phyloP scores from a whole-genome alignment of 2,888 invertebrate genomes.

The Adelognathus sp. region DNA sequence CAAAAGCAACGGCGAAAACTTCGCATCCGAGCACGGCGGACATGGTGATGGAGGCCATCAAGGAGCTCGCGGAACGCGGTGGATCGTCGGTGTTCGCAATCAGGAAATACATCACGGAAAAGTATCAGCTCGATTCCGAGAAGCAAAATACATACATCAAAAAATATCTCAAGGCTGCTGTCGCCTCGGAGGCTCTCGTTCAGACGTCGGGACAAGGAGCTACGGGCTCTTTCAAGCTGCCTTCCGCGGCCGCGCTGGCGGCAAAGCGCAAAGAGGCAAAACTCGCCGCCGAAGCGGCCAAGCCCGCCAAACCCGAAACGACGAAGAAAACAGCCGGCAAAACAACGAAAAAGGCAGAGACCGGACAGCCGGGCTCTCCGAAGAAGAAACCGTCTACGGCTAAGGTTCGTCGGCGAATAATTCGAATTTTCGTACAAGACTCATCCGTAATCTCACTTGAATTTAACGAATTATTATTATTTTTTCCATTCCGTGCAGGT shows the following conservation, averaged over 20 bases:
- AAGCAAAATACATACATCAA: constrained; percentile 84
- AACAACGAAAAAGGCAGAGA: constrained; percentile 72
- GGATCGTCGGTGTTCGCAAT: constrained; percentile 85
- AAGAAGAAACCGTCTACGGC: constrained; percentile 11
- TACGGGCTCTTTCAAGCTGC: constrained; percentile 82
- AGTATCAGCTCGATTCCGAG: constrained; percentile 84
- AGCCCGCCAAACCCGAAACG: constrained; percentile 79
- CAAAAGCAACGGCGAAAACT: constrained; percentile 74
- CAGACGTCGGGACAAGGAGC: constrained; percentile 84
- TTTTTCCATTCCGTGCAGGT: constrained; percentile 5
- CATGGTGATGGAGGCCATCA: constrained; percentile 84
- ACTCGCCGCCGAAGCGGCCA: constrained; percentile 80
- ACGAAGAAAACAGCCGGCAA: constrained; percentile 8
- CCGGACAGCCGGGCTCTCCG: constrained; percentile 69
- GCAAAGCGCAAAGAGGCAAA: background rate
- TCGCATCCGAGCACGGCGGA: constrained; percentile 82
- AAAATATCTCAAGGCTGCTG: constrained; percentile 83
- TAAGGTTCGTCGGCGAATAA: background rate
- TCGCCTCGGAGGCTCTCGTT: constrained; percentile 82
- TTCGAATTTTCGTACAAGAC: background rate
- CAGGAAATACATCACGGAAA: constrained; percentile 85
- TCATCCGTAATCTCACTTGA: background rate
- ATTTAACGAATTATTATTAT: background rate
- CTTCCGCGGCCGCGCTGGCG: constrained; percentile 35
- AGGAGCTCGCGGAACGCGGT: constrained; percentile 82